Evolutionary conservation across 2,888 invertebrate genomes (phyloP), one percentile per base, ranked within the genome.

Genomic region (Apamea anceps): DNA sequence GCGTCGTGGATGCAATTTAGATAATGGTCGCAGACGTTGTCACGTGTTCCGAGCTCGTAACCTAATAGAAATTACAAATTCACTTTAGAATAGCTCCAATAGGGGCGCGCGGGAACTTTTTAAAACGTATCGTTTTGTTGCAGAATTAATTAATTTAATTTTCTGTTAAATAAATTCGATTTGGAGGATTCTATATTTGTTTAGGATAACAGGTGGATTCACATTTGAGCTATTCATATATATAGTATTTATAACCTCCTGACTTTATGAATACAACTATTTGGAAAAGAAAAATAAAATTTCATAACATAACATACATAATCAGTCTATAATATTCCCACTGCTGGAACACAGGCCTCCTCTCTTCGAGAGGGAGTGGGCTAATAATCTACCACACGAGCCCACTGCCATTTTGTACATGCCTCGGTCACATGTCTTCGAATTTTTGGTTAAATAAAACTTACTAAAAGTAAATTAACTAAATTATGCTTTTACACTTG

Each of bases 51-150:
- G 60, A 21, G 54, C 82, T 77, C 77, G 70, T 78, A 80, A 82
- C 84, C 78, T 88, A 86, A 89, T 90, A 88, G 82, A 87, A 89
- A 88, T 89, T 89, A 87, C 86, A 86, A 89, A 90, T 88, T 90
- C 81, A 72, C 73, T 77, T 62, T 67, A 82, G 83, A 84, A 81
- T 79, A 76, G 74, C 75, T 63, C 62, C 63, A 65, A 51, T 32
- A 60, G n/a, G 42, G n/a, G 48, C 63, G 42, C 45, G 21, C 5
- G 37, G 72, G 70, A 51, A 71, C 51, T 42, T 51, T 76, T 87
- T 79, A 71, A 66, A 71, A 66, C 48, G 57, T n/a, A n/a, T n/a
- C n/a, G 37, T 60, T 28, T n/a, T 37, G n/a, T 65, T 25, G 0
- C 8, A 32, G 21, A 42, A 68, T 68, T 37, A 42, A 65, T 57